A percentile compares a stretch with the other conserved stretches of the same genome.
phyloP scores from a whole-genome alignment of 2,797 vertebrate genomes.

The Molossus alvarezi region DNA sequence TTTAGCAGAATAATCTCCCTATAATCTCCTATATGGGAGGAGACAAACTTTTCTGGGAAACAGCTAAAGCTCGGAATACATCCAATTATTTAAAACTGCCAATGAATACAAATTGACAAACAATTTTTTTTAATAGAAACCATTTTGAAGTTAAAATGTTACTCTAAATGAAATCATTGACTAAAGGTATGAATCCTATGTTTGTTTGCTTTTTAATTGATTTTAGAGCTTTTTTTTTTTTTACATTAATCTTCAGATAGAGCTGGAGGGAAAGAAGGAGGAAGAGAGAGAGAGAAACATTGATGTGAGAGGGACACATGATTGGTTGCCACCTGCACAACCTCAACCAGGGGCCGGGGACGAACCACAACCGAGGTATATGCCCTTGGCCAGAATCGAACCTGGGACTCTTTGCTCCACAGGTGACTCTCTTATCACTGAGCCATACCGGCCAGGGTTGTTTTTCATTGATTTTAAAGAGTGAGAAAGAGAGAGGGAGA shows the following conservation, averaged over 20 bases:
- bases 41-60: slow-evolving; percentile 53
- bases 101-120: slow-evolving; percentile 14
- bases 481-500: not conserved
- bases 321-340: not conserved
- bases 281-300: not conserved
- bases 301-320: not conserved
- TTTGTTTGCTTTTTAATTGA: too few relatives aligned
- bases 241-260: too few relatives aligned
- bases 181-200: not conserved
- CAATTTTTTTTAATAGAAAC: not conserved
- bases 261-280: not conserved
- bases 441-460: too few relatives aligned
- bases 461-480: not conserved
- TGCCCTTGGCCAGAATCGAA: too few relatives aligned
- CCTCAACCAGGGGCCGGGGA: too few relatives aligned
- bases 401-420: too few relatives aligned
- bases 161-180: not conserved
- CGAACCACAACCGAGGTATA: too few relatives aligned
- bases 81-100: slow-evolving; percentile 55
- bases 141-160: not conserved
- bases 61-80: not conserved
- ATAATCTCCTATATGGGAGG: not conserved
- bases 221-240: not conserved
- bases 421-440: too few relatives aligned
- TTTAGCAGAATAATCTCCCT: not conserved